Evolutionary conservation across 2,113 vertebrate genomes (phyloP), one percentile per base, ranked within the genome.

Genomic region (Sitta europaea): DNA sequence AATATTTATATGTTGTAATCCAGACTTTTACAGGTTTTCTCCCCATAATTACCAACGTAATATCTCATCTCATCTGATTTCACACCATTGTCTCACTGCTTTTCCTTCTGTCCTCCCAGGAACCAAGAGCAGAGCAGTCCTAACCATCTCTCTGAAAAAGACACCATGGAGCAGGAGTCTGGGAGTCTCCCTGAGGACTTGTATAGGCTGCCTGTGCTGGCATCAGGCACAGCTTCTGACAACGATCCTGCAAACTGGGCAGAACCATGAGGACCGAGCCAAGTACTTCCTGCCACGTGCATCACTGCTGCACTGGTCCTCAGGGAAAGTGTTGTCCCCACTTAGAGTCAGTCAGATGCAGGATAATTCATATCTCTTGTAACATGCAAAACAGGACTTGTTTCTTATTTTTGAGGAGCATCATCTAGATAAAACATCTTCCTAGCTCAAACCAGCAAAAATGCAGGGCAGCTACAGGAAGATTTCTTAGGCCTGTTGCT

Each of bases 191-290:
- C 17, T 50, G 33, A 50, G 33, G 29, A 18, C 6, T 54, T 61
- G 14, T 35, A 72, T 7, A 40, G 35, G 25, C 17, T 65, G 43
- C 28, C 27, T 61, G 48, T 55, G 29, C 59, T 4, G 4, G 70
- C 50, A 70, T 23, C 9, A 88, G 55, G 51, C 55, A 66, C 31
- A 74, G 6, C 14, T 55, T 81, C 40, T 51, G 57, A 86, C 0
- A 0, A 48, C 36, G 53, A 21, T 29, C 36, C 13, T 55, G 6
- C 27, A 67, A 58, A 75, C 40, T 5, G 10, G 47, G 42, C 35
- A 57, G 24, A 62, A n/a, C 23, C 0, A 0, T 1, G 7, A 72
- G 5, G 11, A 25, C 43, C 0, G 0, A 86, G 47, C 24, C 5
- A 1, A 77, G 24, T 28, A 38, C 9, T 21, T 62, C 71, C 42